Evolutionary conservation across 2,113 vertebrate genomes (phyloP).

Genomic region (Heterotis niloticus): DNA sequence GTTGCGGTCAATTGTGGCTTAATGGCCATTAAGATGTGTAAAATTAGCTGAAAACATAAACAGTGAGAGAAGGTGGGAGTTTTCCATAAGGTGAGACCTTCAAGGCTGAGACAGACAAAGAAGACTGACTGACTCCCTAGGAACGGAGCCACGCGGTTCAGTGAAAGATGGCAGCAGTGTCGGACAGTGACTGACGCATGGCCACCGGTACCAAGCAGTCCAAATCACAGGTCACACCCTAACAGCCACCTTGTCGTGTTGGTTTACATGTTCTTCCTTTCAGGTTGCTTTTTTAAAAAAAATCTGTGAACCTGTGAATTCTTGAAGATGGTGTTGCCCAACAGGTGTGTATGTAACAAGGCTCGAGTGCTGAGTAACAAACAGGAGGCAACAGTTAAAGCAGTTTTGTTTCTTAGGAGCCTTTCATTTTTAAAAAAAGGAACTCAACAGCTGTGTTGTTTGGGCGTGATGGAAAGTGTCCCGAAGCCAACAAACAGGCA

Average conservation of each 20-base stretch:
- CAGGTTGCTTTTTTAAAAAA: not conserved
- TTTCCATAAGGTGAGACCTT: not conserved
- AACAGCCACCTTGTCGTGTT: not conserved
- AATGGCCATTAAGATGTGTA: not conserved
- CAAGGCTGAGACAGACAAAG: not conserved
- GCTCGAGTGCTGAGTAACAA: not conserved
- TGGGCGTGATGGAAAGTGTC: not conserved
- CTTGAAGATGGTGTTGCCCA: not conserved
- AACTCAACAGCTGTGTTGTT: slow-evolving; percentile 18
- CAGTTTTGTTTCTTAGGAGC: slow-evolving; percentile 30
- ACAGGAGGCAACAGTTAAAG: slow-evolving; percentile 35
- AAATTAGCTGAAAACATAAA: not conserved
- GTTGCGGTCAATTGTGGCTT: not conserved
- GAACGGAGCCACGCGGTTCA: not conserved
- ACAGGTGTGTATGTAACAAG: not conserved
- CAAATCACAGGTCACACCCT: not conserved
- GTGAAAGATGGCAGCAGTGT: not conserved
- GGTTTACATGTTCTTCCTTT: not conserved
- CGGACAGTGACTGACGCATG: not conserved
- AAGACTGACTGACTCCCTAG: not conserved
- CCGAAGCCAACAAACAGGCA: not conserved
- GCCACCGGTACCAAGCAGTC: not conserved
- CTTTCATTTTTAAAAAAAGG: slow-evolving; percentile 26
- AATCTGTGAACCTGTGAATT: not conserved
- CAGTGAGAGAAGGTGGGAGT: not conserved